Evolutionary conservation across 2,113 vertebrate genomes (phyloP).

Genomic region (Gavialis gangeticus): DNA sequence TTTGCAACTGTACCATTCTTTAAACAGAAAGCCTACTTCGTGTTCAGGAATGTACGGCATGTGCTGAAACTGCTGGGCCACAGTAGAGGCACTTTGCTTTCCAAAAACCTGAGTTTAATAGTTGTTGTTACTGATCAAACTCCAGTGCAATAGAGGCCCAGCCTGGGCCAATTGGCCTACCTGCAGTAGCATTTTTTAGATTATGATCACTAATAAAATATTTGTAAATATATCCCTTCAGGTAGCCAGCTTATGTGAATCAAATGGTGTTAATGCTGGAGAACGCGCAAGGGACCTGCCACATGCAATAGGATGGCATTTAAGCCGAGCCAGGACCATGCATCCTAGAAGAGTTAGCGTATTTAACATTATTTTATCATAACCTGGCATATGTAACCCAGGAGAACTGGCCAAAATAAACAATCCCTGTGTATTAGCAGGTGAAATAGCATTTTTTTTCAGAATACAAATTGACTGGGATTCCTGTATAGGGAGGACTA

Average conservation of each 20-base stretch:
- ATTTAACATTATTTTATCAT: constrained; percentile 50
- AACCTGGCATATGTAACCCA: constrained; percentile 20
- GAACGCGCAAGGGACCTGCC: constrained; percentile 45
- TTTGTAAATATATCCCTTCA: background rate
- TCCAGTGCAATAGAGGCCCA: background rate
- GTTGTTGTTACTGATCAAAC: background rate
- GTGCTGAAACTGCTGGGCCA: constrained; percentile 42
- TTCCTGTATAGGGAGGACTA: background rate
- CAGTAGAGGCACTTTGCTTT: constrained; percentile 49
- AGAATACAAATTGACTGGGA: background rate
- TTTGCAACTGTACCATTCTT: constrained; percentile 8
- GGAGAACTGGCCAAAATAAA: constrained; percentile 42
- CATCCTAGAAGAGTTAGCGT: constrained; percentile 54
- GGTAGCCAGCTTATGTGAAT: background rate
- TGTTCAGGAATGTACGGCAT: constrained; percentile 38
- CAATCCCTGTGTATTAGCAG: constrained; percentile 53
- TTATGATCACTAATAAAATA: background rate
- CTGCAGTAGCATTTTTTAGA: background rate
- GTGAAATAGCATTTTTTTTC: constrained; percentile 61
- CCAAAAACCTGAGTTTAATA: constrained; percentile 26
- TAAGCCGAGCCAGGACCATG: constrained; percentile 61
- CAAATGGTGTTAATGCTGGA: constrained; percentile 28
- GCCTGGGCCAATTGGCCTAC: constrained; percentile 17
- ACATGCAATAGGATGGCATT: constrained; percentile 28
- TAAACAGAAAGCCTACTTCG: constrained; percentile 26